These are phyloP conservation scores for Ostrea edulis DNA, from an alignment of 1,140 invertebrate genomes.

Conservation along the genomic window DNA sequence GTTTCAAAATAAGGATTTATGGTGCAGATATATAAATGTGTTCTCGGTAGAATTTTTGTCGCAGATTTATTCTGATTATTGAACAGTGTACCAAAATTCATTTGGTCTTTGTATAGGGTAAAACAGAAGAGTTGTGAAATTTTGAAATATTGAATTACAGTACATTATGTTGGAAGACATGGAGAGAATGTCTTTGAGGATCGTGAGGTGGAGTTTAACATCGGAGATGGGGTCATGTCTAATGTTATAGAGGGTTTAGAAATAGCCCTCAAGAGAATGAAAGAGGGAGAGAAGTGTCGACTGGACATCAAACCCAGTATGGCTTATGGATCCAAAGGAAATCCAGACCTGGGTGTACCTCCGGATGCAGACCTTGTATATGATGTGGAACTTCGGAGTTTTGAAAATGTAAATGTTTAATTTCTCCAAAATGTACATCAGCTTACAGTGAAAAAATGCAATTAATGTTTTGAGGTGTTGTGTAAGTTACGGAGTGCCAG, in stretches of 20 bases:
- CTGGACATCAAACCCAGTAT: constrained; percentile 88
- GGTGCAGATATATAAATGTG: no score
- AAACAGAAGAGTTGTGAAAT: not conserved
- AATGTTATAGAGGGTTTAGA: constrained; percentile 92
- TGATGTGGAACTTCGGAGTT: constrained; percentile 87
- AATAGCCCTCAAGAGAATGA: constrained; percentile 90
- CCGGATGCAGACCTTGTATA: constrained; percentile 90
- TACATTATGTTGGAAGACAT: constrained; percentile 88
- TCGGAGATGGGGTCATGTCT: constrained; percentile 91
- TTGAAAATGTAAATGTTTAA: constrained; percentile 86
- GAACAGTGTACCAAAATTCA: no score
- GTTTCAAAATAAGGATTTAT: no score
- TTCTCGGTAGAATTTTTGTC: no score
- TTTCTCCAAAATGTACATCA: no score
- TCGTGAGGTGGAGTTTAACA: constrained; percentile 88
- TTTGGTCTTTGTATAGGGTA: no score
- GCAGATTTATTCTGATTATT: no score
- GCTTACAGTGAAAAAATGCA: no score
- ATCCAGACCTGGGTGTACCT: constrained; percentile 87
- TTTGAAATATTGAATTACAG: constrained; percentile 78
- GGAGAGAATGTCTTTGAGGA: constrained; percentile 86
- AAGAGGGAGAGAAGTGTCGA: constrained; percentile 88
- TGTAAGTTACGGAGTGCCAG: no score
- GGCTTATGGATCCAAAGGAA: constrained; percentile 89
- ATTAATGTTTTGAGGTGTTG: no score